These are phyloP conservation scores for Erpornis zantholeuca DNA, from an alignment of 2,113 vertebrate genomes.

Conservation along the genomic window DNA sequence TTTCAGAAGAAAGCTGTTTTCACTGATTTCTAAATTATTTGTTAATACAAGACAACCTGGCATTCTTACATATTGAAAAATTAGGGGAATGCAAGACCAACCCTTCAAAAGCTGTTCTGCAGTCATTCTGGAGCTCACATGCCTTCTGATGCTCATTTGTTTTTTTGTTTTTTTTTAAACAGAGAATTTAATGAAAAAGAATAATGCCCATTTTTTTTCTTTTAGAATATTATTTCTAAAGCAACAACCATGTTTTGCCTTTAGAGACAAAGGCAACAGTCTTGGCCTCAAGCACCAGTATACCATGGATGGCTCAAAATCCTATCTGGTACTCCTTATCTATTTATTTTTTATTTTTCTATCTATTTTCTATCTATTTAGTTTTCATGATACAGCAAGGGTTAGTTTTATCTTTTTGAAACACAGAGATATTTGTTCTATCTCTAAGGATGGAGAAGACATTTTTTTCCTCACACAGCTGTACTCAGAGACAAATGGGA, in stretches of 20 bases:
- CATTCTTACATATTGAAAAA: not conserved
- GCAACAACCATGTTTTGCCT: not conserved
- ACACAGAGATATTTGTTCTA: not conserved
- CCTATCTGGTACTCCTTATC: not conserved
- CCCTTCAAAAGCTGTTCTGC: not conserved
- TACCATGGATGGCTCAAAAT: not conserved
- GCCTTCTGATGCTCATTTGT: not conserved
- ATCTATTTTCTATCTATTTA: not conserved
- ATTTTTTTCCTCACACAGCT: not conserved
- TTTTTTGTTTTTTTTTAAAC: not conserved
- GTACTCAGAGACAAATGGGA: not conserved
- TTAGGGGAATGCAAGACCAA: not conserved
- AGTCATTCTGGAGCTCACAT: not conserved
- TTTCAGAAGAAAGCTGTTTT: not conserved
- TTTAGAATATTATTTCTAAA: not conserved
- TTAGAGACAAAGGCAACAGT: not conserved
- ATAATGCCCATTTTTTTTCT: not conserved
- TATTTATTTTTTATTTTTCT: slow-evolving; percentile 15
- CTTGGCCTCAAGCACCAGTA: not conserved
- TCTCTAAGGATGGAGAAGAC: not conserved
- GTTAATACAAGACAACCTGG: not conserved
- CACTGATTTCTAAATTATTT: not conserved
- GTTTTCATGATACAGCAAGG: not conserved
- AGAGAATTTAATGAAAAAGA: not conserved
- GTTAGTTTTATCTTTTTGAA: not conserved